Evolutionary conservation across 2,113 vertebrate species (phyloP), one percentile per base, ranked within the genome.

Genomic region (Andinoacara biseriatus): DNA sequence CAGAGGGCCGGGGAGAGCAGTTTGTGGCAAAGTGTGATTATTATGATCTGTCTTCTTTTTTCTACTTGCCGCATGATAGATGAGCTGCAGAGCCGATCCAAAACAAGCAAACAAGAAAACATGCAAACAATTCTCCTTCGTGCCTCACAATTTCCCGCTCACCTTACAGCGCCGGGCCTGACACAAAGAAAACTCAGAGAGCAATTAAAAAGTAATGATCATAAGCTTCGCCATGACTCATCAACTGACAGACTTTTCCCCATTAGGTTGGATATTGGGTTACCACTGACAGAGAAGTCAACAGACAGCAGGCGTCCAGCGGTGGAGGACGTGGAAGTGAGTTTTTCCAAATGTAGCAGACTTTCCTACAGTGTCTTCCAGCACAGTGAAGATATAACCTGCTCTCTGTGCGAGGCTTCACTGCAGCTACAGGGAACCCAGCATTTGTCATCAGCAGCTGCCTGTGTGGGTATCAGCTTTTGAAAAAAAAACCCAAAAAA

Each of bases 11-110:
- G 90, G 94, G 94, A 96, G 96, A 96, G 96, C 95, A 95, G 95
- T 97, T 96, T 97, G 96, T 96, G 96, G 96, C 95, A 95, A 96
- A 93, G 94, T 96, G 96, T 93, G 96, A 98, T 97, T 96, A 97
- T 98, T 97, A 94, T 96, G 95, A 91, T 87, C 91, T 89, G 83
- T 93, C 76, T 86, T 84, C 65, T 78, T 61, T 67, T 59, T 62
- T 82, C n/a, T 65, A 40, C 72, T 78, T 2, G 31, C 65, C 80
- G 79, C 63, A 33, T 86, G 80, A 90, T 87, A 78, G 83, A 91
- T 74, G 86, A 84, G 76, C 20, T 18, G 65, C n/a, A 20, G 31
- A 67, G 56, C 11, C 10, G 3, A 56, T 91, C 90, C 90, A 93
- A 88, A 86, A 82, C 84, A 94, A 95, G 92, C 92, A 95, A 93